A percentile compares a stretch with the other conserved stretches of the same genome.
phyloP scores from a whole-genome alignment of 2,888 invertebrate species.

The Mythimna ferrago region DNA sequence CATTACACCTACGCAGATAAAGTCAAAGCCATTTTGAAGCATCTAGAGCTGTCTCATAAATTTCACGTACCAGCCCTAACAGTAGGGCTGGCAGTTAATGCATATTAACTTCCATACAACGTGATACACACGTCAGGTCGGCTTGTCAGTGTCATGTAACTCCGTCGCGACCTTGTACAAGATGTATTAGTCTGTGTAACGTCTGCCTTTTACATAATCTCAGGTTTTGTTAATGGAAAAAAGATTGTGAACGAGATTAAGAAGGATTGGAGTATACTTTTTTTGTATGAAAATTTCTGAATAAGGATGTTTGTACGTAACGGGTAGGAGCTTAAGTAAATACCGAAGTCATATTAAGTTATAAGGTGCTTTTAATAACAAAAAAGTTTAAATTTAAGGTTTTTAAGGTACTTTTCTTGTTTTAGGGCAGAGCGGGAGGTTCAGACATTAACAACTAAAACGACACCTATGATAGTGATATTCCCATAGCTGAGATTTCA shows the following conservation, averaged over 20 bases:
- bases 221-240: conserved; percentile 55
- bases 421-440: no score
- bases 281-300: conserved; percentile 2
- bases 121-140: conserved; percentile 55
- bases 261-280: conserved; percentile 11
- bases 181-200: conserved; percentile 53
- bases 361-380: background rate
- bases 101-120: conserved; percentile 62
- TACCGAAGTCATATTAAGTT: background rate
- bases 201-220: conserved; percentile 51
- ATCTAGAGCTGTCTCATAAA: conserved; percentile 27
- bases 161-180: conserved; percentile 57
- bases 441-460: no score
- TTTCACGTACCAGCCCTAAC: conserved; percentile 51
- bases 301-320: background rate
- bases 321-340: background rate
- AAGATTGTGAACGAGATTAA: conserved; percentile 44
- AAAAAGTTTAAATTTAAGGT: no score
- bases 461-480: no score
- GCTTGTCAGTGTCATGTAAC: conserved; percentile 61
- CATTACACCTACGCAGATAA: conserved; percentile 11
- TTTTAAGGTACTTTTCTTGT: no score
- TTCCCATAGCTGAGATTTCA: no score
- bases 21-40: conserved; percentile 10
- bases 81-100: conserved; percentile 56